phyloP scores from a whole-genome alignment of 2,888 invertebrate species.

The Apodemia mormo region DNA sequence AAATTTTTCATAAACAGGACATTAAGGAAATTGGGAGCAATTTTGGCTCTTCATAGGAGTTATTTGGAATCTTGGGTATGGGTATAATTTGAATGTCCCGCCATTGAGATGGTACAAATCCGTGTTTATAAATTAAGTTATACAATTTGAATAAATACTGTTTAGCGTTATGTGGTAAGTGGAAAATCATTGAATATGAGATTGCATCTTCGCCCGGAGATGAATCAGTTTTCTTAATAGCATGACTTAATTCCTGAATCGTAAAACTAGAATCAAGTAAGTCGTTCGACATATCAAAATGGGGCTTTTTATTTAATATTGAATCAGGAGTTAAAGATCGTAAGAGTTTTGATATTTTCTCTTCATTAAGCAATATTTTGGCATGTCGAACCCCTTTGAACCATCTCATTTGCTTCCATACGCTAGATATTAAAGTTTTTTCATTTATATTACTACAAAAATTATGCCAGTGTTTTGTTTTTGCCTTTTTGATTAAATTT shows the following conservation, averaged over 20 bases:
- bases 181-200: constrained; percentile 15
- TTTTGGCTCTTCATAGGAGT: not conserved
- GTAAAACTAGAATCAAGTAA: not conserved
- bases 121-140: constrained; percentile 19
- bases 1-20: constrained; percentile 23
- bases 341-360: not conserved
- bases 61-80: constrained; percentile 8
- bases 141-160: constrained; percentile 18
- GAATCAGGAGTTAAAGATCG: not conserved
- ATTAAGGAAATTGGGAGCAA: constrained; percentile 27
- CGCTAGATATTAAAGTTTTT: not conserved
- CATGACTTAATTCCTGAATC: constrained; percentile 4
- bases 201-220: not conserved
- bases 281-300: not conserved
- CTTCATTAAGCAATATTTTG: not conserved
- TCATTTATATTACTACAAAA: constrained; percentile 4
- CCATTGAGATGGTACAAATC: constrained; percentile 28
- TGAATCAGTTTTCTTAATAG: constrained; percentile 2
- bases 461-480: not conserved
- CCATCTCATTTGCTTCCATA: constrained; percentile 2
- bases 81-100: constrained; percentile 26
- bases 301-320: not conserved
- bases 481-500: not conserved
- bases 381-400: not conserved
- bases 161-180: not conserved